These are phyloP conservation scores for Platycnemis pennipes DNA, from an alignment of 2,888 invertebrate species.

Conservation along the genomic window DNA sequence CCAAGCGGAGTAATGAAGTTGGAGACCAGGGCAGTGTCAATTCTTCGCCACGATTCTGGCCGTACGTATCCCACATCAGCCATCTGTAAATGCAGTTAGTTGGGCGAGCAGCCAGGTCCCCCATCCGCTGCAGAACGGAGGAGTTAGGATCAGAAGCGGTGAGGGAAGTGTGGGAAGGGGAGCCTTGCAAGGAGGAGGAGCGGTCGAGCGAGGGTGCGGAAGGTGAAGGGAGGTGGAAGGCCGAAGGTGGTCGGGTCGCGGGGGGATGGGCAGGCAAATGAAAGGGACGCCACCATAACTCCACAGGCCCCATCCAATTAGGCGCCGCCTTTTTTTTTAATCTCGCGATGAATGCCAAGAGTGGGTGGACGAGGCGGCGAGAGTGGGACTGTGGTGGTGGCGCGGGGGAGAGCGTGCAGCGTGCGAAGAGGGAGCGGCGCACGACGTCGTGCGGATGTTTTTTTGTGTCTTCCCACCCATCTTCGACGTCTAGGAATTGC, in stretches of 20 bases:
- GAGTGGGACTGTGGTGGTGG: neutral
- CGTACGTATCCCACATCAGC: neutral
- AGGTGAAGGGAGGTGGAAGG: neutral
- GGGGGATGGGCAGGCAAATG: neutral
- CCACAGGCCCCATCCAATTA: conserved; percentile 55
- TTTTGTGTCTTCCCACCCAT: neutral
- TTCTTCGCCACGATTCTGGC: neutral
- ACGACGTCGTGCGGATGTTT: neutral
- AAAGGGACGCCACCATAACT: conserved; percentile 6
- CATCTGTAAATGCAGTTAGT: neutral
- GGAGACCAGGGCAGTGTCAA: neutral
- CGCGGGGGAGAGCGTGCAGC: neutral
- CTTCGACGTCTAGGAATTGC: conserved; percentile 53
- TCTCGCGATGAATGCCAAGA: conserved; percentile 48
- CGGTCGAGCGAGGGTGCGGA: neutral
- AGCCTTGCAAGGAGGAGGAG: neutral
- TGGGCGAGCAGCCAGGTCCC: neutral
- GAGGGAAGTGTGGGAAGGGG: neutral
- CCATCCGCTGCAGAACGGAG: neutral
- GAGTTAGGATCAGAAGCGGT: neutral
- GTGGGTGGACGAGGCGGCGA: neutral
- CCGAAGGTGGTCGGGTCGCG: neutral
- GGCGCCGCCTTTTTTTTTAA: conserved; percentile 12
- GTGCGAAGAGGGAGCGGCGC: neutral
- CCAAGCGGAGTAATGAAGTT: neutral